A percentile compares a stretch with the other conserved stretches of the same genome.
Conservation (phyloP, 2,797 vertebrate species). For the Prionace glauca region DNA sequence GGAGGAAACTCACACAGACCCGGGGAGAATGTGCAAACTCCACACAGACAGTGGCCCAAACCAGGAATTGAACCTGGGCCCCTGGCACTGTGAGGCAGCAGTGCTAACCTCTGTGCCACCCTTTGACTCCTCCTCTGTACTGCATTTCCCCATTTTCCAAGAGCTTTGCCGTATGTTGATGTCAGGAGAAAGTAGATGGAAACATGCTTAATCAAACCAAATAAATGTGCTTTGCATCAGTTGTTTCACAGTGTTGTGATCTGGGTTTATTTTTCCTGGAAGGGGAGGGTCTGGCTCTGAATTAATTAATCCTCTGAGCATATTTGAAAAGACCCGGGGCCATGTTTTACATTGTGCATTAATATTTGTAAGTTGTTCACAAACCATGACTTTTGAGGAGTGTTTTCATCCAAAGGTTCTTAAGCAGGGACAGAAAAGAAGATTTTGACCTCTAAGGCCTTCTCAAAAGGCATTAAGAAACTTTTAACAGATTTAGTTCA, state of each 20-base stretch:
- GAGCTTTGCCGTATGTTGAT: background rate
- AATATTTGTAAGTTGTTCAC: constrained; percentile 15
- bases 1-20: too few relatives aligned
- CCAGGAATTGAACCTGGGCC: too few relatives aligned
- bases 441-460: background rate
- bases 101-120: too few relatives aligned
- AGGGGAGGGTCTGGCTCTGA: background rate
- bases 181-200: background rate
- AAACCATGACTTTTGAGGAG: constrained; percentile 8
- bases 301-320: constrained; percentile 8
- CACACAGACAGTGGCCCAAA: too few relatives aligned
- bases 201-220: background rate
- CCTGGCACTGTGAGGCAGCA: too few relatives aligned
- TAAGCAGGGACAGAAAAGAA: background rate
- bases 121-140: too few relatives aligned
- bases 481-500: background rate
- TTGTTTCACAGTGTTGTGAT: background rate
- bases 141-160: background rate
- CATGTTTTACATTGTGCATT: background rate
- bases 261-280: background rate
- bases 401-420: background rate
- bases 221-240: background rate
- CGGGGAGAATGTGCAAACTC: too few relatives aligned
- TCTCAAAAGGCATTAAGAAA: background rate
- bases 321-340: background rate